A percentile compares a stretch with the other conserved stretches of the same genome.
These are phyloP conservation scores for Rhyzopertha dominica DNA, from an alignment of 1,140 invertebrate genomes.

Conservation along the genomic window DNA sequence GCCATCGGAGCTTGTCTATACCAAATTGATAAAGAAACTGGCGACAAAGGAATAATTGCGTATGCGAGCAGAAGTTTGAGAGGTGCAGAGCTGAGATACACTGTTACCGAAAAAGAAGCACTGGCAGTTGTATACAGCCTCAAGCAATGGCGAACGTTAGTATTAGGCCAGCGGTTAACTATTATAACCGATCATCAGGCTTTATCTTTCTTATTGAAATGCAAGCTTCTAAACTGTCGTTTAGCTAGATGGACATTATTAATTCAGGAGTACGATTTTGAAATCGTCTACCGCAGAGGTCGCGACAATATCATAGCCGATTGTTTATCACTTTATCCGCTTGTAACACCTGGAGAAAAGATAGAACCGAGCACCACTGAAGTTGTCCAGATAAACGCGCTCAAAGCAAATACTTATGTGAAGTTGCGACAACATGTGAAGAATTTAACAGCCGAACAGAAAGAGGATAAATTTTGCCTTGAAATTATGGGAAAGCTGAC, in stretches of 20 bases:
- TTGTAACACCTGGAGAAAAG: too few relatives aligned
- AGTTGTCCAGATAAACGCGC: too few relatives aligned
- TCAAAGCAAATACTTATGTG: too few relatives aligned
- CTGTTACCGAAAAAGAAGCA: constrained; percentile 8
- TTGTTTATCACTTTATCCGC: background rate
- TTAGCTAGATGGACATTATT: background rate
- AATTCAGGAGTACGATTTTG: constrained; percentile 1
- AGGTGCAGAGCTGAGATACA: constrained; percentile 2
- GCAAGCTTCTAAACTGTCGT: background rate
- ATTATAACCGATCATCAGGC: background rate
- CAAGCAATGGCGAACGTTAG: background rate
- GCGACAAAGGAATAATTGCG: constrained; percentile 4
- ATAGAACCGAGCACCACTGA: too few relatives aligned
- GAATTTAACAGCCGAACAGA: too few relatives aligned
- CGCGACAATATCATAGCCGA: background rate
- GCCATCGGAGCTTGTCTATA: background rate
- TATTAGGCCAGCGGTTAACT: background rate
- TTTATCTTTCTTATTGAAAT: constrained; percentile 1
- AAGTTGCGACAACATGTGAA: too few relatives aligned
- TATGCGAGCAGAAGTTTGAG: constrained; percentile 1
- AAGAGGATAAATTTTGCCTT: too few relatives aligned
- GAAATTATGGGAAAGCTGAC: too few relatives aligned
- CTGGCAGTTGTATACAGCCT: background rate
- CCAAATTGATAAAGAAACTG: constrained; percentile 4
- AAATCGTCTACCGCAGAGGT: background rate